A percentile compares a stretch with the other conserved stretches of the same genome.
These are phyloP conservation scores for Gorsachius goisagi DNA, from an alignment of 2,113 vertebrate genomes.

Conservation along the genomic window DNA sequence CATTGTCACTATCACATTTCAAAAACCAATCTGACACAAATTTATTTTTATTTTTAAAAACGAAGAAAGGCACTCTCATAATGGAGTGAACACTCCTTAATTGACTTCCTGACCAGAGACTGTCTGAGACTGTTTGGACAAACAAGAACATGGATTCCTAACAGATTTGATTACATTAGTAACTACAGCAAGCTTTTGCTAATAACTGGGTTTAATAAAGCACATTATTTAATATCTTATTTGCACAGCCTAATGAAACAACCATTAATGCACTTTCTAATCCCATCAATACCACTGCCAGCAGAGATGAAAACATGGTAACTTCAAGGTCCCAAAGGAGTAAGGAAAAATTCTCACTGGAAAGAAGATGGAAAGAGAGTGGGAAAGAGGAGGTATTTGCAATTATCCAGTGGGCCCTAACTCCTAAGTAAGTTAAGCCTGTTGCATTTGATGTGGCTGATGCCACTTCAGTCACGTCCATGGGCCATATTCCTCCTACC, in stretches of 20 bases:
- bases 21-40: background rate
- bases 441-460: background rate
- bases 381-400: background rate
- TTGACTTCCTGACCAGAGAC: background rate
- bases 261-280: background rate
- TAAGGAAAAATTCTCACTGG: background rate
- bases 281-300: background rate
- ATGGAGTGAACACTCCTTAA: background rate
- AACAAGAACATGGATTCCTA: background rate
- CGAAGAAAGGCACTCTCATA: background rate
- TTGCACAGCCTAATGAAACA: background rate
- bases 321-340: background rate
- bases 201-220: background rate
- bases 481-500: background rate
- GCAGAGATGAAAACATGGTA: background rate
- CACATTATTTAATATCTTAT: background rate
- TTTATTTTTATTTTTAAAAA: background rate
- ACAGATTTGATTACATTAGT: constrained; percentile 1
- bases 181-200: background rate
- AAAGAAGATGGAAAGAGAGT: background rate
- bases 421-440: background rate
- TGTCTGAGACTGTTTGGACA: background rate
- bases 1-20: background rate
- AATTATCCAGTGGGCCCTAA: background rate
- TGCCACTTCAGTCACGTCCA: background rate